A percentile compares a stretch with the other conserved stretches of the same genome.
These are phyloP conservation scores for Phaedon cochleariae DNA, from an alignment of 2,888 invertebrate genomes.

Conservation along the genomic window DNA sequence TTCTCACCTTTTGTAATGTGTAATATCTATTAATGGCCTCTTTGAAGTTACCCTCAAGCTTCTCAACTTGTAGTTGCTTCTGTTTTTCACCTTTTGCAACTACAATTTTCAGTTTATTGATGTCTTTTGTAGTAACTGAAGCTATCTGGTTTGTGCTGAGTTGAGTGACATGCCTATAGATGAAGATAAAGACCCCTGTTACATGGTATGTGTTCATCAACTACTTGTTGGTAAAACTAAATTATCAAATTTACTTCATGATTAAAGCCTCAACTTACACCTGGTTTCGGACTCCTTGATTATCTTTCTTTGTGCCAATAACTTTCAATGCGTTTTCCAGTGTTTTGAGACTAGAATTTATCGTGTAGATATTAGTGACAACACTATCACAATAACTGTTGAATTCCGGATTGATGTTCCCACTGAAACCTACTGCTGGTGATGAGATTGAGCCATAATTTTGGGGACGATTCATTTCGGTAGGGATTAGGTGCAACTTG, in stretches of 20 bases:
- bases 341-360: slow-evolving; percentile 76
- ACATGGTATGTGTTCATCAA: too few species aligned
- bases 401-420: slow-evolving; percentile 77
- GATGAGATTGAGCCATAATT: slow-evolving; percentile 59
- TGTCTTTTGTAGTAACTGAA: slow-evolving; percentile 75
- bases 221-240: too few species aligned
- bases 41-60: slow-evolving; percentile 83
- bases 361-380: slow-evolving; percentile 80
- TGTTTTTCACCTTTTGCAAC: slow-evolving; percentile 79
- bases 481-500: too few species aligned
- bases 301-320: slow-evolving; percentile 80
- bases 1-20: slow-evolving; percentile 77
- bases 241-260: too few species aligned
- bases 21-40: slow-evolving; percentile 77
- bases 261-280: too few species aligned
- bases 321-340: slow-evolving; percentile 78
- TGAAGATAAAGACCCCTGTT: too few species aligned
- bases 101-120: slow-evolving; percentile 75
- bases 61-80: slow-evolving; percentile 84
- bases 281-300: slow-evolving; percentile 71
- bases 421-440: slow-evolving; percentile 76
- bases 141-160: slow-evolving; percentile 78
- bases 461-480: slow-evolving; percentile 48
- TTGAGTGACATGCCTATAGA: slow-evolving; percentile 79
- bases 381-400: slow-evolving; percentile 83